phyloP scores from a whole-genome alignment of 1,140 invertebrate species.

The Pogonus chalceus region DNA sequence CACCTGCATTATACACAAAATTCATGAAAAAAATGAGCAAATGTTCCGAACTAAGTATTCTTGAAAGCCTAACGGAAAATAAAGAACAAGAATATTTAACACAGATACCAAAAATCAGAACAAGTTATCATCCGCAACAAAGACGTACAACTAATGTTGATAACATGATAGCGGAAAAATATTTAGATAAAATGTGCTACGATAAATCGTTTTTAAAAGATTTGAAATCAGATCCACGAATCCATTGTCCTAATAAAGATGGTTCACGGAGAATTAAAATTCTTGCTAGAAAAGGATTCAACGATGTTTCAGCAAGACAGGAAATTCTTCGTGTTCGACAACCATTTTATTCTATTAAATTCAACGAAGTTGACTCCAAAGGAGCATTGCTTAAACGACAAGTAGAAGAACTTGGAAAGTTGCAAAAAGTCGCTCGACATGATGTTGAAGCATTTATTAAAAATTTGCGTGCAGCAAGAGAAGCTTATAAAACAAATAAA shows the following conservation, averaged over 20 bases:
- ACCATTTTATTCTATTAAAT: slow-evolving; percentile 44
- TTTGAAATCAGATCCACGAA: slow-evolving; percentile 33
- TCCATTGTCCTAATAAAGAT: slow-evolving; percentile 37
- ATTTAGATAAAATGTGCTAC: slow-evolving; percentile 42
- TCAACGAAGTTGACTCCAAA: slow-evolving; percentile 39
- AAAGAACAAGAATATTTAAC: slow-evolving; percentile 3
- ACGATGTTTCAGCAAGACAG: slow-evolving; percentile 24
- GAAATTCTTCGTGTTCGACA: slow-evolving; percentile 40
- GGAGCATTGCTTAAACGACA: slow-evolving; percentile 37
- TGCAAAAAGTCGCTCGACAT: slow-evolving; percentile 35
- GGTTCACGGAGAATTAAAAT: slow-evolving; percentile 35
- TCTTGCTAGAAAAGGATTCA: slow-evolving; percentile 35
- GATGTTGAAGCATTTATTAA: slow-evolving; percentile 37
- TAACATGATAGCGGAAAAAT: slow-evolving; percentile 41
- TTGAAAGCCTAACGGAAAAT: slow-evolving; percentile 7
- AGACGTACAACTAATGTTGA: slow-evolving; percentile 37
- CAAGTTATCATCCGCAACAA: slow-evolving; percentile 35
- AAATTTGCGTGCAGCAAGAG: slow-evolving; percentile 35
- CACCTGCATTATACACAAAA: background rate
- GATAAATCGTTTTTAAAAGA: slow-evolving; percentile 43
- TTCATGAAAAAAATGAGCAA: background rate
- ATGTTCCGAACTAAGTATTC: slow-evolving; percentile 8
- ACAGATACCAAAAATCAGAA: background rate
- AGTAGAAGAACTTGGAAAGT: slow-evolving; percentile 33
- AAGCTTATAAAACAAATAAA: slow-evolving; percentile 35